Percentiles rank a stretch among this genome's conserved stretches.
Conservation (phyloP, 2,797 vertebrate genomes). For the Anguilla marmorata region DNA sequence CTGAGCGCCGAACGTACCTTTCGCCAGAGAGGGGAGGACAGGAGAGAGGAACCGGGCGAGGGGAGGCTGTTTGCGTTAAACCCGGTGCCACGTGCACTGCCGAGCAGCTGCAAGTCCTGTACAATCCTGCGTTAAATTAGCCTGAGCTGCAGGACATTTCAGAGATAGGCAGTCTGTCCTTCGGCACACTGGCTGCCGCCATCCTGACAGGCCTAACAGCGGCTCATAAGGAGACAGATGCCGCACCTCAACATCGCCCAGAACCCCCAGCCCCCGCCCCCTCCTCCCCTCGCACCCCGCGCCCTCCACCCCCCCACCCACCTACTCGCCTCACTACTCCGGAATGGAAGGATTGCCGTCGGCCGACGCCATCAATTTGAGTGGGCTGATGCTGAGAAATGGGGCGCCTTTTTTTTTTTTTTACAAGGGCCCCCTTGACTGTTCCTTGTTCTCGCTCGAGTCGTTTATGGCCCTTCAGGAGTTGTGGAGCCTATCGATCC, state of each 20-base stretch:
- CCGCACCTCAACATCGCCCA: not conserved
- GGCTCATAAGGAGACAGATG: constrained; percentile 9
- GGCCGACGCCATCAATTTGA: not conserved
- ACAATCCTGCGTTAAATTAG: not conserved
- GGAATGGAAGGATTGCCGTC: constrained; percentile 1
- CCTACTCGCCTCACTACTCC: not conserved
- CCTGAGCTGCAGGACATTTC: not conserved
- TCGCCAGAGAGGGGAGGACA: not conserved
- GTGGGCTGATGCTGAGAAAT: constrained; percentile 8
- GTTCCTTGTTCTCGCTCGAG: constrained; percentile 8
- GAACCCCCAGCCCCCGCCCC: not conserved
- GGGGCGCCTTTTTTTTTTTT: not conserved
- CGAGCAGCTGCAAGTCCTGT: not conserved
- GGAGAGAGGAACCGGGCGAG: not conserved
- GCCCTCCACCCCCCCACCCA: not conserved
- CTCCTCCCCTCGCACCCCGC: too few species aligned
- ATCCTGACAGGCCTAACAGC: not conserved
- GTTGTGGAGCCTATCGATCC: constrained; percentile 17
- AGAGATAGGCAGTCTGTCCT: not conserved
- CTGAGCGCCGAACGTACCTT: not conserved
- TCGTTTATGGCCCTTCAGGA: constrained; percentile 18
- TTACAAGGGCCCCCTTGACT: constrained; percentile 1
- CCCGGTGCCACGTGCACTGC: not conserved
- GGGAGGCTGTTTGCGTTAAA: not conserved
- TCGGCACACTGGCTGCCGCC: not conserved